Evolutionary conservation across 1,140 invertebrate species (phyloP), one percentile per base, ranked within the genome.

Genomic region (Panagrolaimus sp.): DNA sequence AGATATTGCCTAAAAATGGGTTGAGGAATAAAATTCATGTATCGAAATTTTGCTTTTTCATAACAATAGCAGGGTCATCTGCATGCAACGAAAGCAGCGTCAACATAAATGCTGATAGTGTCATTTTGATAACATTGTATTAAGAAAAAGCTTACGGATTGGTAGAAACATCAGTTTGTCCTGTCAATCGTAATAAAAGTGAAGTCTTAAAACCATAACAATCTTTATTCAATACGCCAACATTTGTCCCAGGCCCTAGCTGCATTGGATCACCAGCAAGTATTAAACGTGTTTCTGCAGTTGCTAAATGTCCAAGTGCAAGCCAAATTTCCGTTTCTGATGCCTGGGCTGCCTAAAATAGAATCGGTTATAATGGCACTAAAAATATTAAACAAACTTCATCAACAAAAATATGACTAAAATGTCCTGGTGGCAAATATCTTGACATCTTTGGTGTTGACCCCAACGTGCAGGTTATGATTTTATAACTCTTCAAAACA

Each of bases 211-310:
- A 57, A 5, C 51, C 51, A 4, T 5, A 16, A 57, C n/a, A 11
- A n/a, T 20, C 20, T 0, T 1, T 1, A 2, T 57, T 57, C 5
- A 25, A 20, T 2, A 57, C 9, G 1, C 13, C 1, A 5, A 25
- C 20, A 57, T 13, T 4, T 0, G 51, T 57, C 4, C n/a, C 51
- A 20, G 51, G 51, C 9, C 51, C 51, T 9, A 57, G n/a, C 51
- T 57, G 51, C n/a, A n/a, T 57, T 9, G 51, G 51, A 13, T 57
- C 51, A 57, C 51, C 51, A 13, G 51, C 51, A 2, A 57, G n/a
- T 4, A 57, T 57, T 5, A 57, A 20, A 4, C 51, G 14, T n/a
- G 51, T 25, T 25, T 57, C n/a, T 1, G 13, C 20, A 2, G 51
- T 57, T 20, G 27, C 51, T 2, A 57, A 57, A 27, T 57, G 27